phyloP scores from a whole-genome alignment of 2,888 invertebrate species.

The Callinectes sapidus region DNA sequence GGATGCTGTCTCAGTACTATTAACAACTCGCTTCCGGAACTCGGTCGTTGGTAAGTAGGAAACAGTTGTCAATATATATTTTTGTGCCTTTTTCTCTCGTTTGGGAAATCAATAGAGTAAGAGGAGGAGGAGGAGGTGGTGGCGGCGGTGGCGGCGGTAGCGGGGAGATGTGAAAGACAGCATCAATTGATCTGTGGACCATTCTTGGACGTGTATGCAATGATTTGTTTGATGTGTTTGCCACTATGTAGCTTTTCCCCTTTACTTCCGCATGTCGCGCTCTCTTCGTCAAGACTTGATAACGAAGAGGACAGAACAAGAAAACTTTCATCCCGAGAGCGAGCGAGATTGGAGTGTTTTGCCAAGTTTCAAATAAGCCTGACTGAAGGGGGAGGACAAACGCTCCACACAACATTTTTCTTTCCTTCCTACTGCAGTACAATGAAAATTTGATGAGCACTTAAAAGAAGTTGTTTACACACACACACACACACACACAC shows the following conservation, averaged over 20 bases:
- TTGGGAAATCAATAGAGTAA: slow-evolving; percentile 41
- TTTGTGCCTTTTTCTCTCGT: slow-evolving; percentile 17
- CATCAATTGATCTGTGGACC: slow-evolving; percentile 67
- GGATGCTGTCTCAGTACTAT: slow-evolving; percentile 72
- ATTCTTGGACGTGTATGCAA: slow-evolving; percentile 14
- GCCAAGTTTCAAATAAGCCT: slow-evolving; percentile 13
- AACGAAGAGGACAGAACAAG: not conserved
- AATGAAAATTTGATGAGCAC: not conserved
- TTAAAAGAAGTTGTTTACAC: slow-evolving; percentile 19
- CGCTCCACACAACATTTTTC: slow-evolving; percentile 5
- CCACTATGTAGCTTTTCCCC: not conserved
- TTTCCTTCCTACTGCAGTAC: not conserved
- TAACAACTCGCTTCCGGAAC: slow-evolving; percentile 73
- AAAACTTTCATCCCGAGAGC: not conserved
- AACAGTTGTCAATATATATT: slow-evolving; percentile 6
- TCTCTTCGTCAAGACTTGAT: not conserved
- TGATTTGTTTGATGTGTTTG: not conserved
- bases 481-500: slow-evolving; percentile 12
- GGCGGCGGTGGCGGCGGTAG: not conserved
- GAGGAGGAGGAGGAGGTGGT: slow-evolving; percentile 4
- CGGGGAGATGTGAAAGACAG: slow-evolving; percentile 33
- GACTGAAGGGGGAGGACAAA: not conserved
- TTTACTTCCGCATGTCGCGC: not conserved
- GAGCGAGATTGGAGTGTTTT: slow-evolving; percentile 11
- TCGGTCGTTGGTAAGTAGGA: slow-evolving; percentile 72